Evolutionary conservation across 2,888 invertebrate species (phyloP).

Genomic region (Zaprionus obscuricornis): DNA sequence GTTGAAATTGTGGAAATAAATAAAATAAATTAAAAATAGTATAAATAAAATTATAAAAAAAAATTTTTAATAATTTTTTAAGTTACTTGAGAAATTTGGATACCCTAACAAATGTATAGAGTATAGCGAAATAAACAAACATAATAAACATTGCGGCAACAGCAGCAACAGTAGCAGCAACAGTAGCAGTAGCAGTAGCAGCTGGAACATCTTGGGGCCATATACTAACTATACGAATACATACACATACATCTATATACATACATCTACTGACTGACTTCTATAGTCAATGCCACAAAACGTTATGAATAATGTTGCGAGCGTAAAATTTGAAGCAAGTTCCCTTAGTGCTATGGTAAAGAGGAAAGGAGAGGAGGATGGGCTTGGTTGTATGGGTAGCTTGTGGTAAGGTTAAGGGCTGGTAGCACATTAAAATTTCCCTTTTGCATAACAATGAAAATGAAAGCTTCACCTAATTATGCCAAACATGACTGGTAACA

Average conservation of each 20-base stretch:
- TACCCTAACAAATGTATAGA: not conserved
- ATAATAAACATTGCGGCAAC: slow-evolving; percentile 36
- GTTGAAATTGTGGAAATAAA: too few relatives aligned
- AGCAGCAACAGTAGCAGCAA: too few relatives aligned
- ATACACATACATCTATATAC: too few relatives aligned
- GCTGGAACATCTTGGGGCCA: slow-evolving; percentile 30
- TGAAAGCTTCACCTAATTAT: slow-evolving; percentile 49
- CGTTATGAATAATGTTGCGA: slow-evolving; percentile 58
- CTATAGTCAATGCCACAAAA: slow-evolving; percentile 37
- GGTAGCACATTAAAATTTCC: slow-evolving; percentile 45
- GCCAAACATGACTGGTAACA: slow-evolving; percentile 41
- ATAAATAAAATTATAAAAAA: not conserved
- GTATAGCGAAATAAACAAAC: slow-evolving; percentile 24
- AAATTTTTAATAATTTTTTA: slow-evolving; percentile 17
- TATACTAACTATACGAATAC: slow-evolving; percentile 7
- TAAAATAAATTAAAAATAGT: slow-evolving; percentile 1
- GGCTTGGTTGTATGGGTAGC: not conserved
- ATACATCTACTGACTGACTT: too few relatives aligned
- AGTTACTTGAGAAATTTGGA: too few relatives aligned
- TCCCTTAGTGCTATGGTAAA: not conserved
- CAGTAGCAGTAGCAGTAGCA: too few relatives aligned
- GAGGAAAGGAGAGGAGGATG: too few relatives aligned
- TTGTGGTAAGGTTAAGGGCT: too few relatives aligned
- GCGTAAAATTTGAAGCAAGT: slow-evolving; percentile 30
- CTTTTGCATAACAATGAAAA: slow-evolving; percentile 53